Conservation (phyloP, 2,888 invertebrate species). For the Orthonychiurus folsomi region DNA sequence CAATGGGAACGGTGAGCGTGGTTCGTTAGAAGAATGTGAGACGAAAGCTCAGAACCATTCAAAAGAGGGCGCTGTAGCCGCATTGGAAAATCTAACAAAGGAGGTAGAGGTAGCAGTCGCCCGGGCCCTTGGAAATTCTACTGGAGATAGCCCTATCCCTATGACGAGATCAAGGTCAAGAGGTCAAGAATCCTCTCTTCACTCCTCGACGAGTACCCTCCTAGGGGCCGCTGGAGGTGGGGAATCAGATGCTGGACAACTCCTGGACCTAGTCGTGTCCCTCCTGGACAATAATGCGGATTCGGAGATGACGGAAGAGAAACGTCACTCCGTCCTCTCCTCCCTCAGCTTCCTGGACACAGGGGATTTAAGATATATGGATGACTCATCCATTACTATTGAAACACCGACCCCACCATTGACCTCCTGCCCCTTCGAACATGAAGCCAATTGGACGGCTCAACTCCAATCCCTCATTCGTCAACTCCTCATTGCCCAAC, state of each 20-base stretch:
- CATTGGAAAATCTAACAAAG: background rate
- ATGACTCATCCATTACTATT: slow-evolving; percentile 74
- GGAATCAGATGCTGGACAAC: slow-evolving; percentile 27
- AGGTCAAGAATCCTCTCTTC: slow-evolving; percentile 35
- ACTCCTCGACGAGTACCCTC: slow-evolving; percentile 43
- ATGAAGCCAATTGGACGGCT: slow-evolving; percentile 25
- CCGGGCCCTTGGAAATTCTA: background rate
- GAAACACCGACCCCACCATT: slow-evolving; percentile 61
- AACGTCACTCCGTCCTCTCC: slow-evolving; percentile 36
- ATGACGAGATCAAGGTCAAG: slow-evolving; percentile 12
- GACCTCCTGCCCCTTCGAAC: slow-evolving; percentile 49
- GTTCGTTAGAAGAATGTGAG: slow-evolving; percentile 2
- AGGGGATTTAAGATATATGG: slow-evolving; percentile 76
- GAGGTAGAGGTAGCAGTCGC: background rate
- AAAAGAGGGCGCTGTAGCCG: background rate
- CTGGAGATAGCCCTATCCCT: background rate
- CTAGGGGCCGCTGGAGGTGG: slow-evolving; percentile 21
- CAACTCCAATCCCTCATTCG: slow-evolving; percentile 38
- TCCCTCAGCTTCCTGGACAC: slow-evolving; percentile 54
- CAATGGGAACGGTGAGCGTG: background rate
- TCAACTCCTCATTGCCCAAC: slow-evolving; percentile 38
- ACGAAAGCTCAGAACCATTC: background rate
- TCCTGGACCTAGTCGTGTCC: slow-evolving; percentile 68
- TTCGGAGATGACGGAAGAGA: slow-evolving; percentile 28
- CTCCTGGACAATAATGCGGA: slow-evolving; percentile 61